These are phyloP conservation scores for Dryobotodes eremita DNA, from an alignment of 2,888 invertebrate genomes.

Conservation along the genomic window DNA sequence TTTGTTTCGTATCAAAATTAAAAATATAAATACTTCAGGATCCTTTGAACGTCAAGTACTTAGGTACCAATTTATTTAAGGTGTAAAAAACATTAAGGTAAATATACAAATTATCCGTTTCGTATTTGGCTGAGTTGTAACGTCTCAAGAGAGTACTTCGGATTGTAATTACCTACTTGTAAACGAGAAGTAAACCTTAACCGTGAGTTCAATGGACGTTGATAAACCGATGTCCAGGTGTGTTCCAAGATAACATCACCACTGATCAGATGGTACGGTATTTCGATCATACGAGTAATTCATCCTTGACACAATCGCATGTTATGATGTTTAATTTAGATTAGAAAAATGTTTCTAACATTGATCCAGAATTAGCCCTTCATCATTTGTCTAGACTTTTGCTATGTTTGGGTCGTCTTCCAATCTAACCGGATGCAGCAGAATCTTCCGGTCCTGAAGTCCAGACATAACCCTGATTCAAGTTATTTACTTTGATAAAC, in stretches of 20 bases:
- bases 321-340: neutral
- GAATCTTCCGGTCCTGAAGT: neutral
- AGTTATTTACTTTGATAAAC: neutral
- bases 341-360: too few species aligned
- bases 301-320: neutral
- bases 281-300: neutral
- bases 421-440: neutral
- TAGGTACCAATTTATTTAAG: neutral
- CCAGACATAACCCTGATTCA: neutral
- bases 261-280: neutral
- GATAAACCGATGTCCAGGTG: neutral
- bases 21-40: conserved; percentile 19
- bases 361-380: neutral
- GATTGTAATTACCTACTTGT: neutral
- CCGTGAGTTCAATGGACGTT: conserved; percentile 25
- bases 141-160: conserved; percentile 33
- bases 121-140: neutral
- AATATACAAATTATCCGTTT: conserved; percentile 17
- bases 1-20: neutral
- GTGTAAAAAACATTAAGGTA: conserved; percentile 6
- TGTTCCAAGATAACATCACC: neutral
- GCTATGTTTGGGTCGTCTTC: neutral
- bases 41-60: neutral
- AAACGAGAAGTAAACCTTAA: conserved; percentile 14
- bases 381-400: neutral